Evolutionary conservation across 1,140 invertebrate genomes (phyloP).

Genomic region (Heliconius congener): DNA sequence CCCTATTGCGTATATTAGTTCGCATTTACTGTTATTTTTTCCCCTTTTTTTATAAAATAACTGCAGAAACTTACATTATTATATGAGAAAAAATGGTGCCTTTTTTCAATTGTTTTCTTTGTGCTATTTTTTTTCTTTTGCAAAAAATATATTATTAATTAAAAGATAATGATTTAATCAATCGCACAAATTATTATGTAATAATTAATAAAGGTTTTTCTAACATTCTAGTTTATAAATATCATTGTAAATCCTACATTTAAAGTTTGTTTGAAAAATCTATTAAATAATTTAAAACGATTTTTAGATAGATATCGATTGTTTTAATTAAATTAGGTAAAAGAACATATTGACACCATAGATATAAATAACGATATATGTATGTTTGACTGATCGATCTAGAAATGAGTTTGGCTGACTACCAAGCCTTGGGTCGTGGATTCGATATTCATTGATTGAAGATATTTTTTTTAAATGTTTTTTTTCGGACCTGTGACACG

Average conservation of each 20-base stretch:
- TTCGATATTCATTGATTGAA: too few relatives aligned
- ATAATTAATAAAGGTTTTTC: neutral
- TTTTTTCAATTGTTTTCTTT: neutral
- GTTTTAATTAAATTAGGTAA: too few relatives aligned
- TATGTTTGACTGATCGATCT: too few relatives aligned
- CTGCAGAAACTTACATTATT: neutral
- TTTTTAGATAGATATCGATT: too few relatives aligned
- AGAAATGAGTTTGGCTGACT: too few relatives aligned
- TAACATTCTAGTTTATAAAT: neutral
- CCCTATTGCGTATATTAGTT: neutral
- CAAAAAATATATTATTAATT: neutral
- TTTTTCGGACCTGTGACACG: too few relatives aligned
- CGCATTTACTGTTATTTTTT: neutral
- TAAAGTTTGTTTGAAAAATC: neutral
- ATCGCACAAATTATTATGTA: neutral
- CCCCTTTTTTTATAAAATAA: neutral
- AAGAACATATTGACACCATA: too few relatives aligned
- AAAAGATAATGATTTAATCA: neutral
- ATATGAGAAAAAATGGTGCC: neutral
- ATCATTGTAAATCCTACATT: neutral
- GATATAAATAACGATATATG: too few relatives aligned
- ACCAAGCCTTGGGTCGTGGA: too few relatives aligned
- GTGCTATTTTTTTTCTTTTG: neutral
- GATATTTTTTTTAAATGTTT: too few relatives aligned
- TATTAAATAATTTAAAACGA: too few relatives aligned